Percentiles rank a stretch among this genome's conserved stretches.
phyloP scores from a whole-genome alignment of 2,797 vertebrate genomes.

The Poeciliopsis presidionis region DNA sequence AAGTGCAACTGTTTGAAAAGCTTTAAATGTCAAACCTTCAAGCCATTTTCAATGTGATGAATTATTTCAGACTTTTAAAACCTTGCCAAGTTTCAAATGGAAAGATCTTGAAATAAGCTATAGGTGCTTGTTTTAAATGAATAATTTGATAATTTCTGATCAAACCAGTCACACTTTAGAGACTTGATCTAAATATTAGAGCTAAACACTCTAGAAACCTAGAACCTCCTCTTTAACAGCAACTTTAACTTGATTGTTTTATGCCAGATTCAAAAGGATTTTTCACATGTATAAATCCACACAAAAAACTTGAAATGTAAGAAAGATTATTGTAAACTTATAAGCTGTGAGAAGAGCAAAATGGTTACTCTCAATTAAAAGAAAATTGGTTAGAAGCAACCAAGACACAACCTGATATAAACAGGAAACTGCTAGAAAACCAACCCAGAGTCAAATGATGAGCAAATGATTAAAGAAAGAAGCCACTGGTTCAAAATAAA shows the following conservation, averaged over 20 bases:
- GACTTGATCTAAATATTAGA: neutral
- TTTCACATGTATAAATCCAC: neutral
- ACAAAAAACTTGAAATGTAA: neutral
- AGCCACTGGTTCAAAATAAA: neutral
- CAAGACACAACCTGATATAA: neutral
- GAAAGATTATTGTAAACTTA: neutral
- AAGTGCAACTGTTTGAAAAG: neutral
- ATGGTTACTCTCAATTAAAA: neutral
- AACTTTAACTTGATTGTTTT: neutral
- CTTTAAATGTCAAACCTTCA: neutral
- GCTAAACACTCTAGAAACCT: neutral
- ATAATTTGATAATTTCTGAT: too few relatives aligned
- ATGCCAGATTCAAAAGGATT: neutral
- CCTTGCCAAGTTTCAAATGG: too few relatives aligned
- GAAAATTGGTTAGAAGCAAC: neutral
- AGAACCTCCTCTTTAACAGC: neutral
- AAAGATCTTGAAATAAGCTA: too few relatives aligned
- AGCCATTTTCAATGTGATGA: neutral
- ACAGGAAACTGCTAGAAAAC: neutral
- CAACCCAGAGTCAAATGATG: neutral
- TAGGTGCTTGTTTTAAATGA: too few relatives aligned
- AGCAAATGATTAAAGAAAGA: neutral
- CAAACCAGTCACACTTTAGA: neutral
- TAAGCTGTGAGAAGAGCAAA: neutral
- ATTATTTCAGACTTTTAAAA: neutral